Conservation (phyloP, 1,140 invertebrate genomes). For the Trichonephila clavata region DNA sequence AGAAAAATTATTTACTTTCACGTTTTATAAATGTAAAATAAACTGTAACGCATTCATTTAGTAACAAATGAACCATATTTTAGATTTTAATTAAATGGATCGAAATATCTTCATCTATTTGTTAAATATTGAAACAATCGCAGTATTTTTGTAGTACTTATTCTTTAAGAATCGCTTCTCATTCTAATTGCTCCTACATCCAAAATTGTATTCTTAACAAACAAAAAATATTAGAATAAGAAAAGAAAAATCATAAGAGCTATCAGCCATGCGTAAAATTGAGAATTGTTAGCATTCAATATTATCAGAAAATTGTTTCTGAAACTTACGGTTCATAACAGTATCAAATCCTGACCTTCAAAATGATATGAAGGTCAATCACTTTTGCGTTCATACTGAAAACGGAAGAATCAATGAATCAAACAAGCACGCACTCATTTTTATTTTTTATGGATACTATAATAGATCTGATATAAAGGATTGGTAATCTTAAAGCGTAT, state of each 20-base stretch:
- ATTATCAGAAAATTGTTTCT: neutral
- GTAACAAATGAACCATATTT: no score
- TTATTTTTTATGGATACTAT: neutral
- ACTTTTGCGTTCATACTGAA: neutral
- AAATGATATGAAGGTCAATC: conserved; percentile 44
- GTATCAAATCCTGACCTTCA: conserved; percentile 22
- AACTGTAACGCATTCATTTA: no score
- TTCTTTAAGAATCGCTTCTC: no score
- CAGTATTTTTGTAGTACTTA: no score
- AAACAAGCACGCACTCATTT: conserved; percentile 6
- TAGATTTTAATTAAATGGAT: no score
- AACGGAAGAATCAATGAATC: conserved; percentile 31
- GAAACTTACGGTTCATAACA: neutral
- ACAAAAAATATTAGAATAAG: no score
- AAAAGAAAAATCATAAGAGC: neutral
- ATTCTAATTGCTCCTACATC: no score
- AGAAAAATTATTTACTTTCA: no score
- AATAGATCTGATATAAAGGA: neutral
- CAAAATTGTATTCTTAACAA: no score
- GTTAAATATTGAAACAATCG: no score
- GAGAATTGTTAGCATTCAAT: neutral
- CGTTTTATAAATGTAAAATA: no score
- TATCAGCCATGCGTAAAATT: neutral
- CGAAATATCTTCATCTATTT: no score
- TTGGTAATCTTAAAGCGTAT: neutral